phyloP scores from a whole-genome alignment of 2,797 vertebrate genomes.

The Dendrocincla fuliginosa region DNA sequence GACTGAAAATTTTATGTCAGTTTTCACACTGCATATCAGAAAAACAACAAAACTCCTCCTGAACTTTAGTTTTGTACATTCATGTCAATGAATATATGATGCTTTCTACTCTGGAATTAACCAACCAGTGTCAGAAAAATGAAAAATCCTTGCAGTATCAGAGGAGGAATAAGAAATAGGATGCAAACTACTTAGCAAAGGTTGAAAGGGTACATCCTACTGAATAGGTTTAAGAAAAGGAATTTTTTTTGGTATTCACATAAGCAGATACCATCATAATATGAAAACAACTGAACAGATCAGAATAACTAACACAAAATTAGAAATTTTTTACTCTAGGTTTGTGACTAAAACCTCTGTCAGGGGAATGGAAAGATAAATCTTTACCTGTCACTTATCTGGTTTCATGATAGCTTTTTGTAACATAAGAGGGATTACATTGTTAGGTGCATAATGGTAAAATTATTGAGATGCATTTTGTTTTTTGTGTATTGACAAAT shows the following conservation, averaged over 20 bases:
- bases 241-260: neutral
- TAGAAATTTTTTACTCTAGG: neutral
- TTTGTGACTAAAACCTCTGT: neutral
- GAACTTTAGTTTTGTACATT: neutral
- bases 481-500: neutral
- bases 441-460: neutral
- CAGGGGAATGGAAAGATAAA: neutral
- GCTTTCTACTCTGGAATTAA: neutral
- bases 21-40: neutral
- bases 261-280: neutral
- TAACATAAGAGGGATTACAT: neutral
- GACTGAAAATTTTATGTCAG: neutral
- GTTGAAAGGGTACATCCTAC: neutral
- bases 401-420: neutral
- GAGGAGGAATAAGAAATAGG: neutral
- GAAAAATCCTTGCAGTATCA: neutral
- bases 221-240: neutral
- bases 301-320: neutral
- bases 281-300: neutral
- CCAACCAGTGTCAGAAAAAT: neutral
- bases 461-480: neutral
- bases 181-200: neutral
- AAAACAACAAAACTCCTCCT: constrained; percentile 10
- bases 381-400: neutral
- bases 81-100: neutral